These are phyloP conservation scores for Mungos mungo DNA, from an alignment of 2,113 vertebrate species.

Conservation along the genomic window DNA sequence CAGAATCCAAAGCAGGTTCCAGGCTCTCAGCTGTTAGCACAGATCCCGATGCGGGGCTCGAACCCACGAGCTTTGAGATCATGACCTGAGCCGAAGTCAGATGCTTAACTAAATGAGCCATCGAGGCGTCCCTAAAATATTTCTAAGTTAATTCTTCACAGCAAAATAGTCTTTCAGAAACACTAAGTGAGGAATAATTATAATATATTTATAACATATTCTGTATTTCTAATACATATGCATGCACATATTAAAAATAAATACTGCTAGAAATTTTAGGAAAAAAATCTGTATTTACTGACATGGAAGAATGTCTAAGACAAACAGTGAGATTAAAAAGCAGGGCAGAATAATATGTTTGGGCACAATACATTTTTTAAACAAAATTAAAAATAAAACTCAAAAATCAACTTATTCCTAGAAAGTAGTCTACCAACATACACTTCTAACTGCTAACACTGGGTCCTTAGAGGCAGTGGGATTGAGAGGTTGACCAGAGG, in stretches of 20 bases:
- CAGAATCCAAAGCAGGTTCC: no score
- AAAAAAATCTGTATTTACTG: not conserved
- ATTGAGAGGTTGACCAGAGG: not conserved
- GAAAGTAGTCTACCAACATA: not conserved
- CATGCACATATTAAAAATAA: not conserved
- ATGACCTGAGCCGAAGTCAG: no score
- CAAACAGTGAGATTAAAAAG: not conserved
- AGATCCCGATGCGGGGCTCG: no score
- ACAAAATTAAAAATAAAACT: not conserved
- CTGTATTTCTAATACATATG: not conserved
- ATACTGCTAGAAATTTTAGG: not conserved
- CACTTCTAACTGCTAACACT: not conserved
- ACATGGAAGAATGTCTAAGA: not conserved
- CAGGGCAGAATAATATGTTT: not conserved
- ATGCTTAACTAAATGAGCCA: no score
- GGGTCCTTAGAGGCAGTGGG: not conserved
- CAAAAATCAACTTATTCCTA: not conserved
- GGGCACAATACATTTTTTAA: not conserved
- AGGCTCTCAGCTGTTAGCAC: no score
- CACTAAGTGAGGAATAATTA: not conserved
- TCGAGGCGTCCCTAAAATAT: not conserved
- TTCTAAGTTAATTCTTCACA: not conserved
- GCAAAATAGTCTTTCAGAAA: not conserved
- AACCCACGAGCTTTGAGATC: no score
- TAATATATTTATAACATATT: conserved; percentile 1